A percentile compares a stretch with the other conserved stretches of the same genome.
Conservation (phyloP, 2,113 vertebrate species). For the Toxotes jaculatrix region DNA sequence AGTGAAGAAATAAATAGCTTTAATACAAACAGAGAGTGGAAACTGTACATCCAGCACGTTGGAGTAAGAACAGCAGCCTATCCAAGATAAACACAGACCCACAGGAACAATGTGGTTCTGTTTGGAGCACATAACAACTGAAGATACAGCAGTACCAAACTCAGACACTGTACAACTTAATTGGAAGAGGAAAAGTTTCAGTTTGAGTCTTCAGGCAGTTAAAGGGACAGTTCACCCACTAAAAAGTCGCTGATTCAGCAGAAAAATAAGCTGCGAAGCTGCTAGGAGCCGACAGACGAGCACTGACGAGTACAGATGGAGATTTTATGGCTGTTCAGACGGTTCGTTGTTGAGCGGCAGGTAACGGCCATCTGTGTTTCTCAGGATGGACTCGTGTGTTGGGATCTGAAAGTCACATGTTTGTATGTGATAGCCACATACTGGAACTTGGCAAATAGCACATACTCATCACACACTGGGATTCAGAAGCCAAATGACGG, state of each 20-base stretch:
- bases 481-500: background rate
- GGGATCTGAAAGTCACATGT: background rate
- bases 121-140: background rate
- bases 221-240: background rate
- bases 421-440: background rate
- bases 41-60: background rate
- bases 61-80: background rate
- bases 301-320: background rate
- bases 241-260: background rate
- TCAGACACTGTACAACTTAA: background rate
- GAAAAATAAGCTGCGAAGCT: background rate
- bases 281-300: background rate
- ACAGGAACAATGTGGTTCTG: background rate
- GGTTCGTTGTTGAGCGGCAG: too few relatives aligned
- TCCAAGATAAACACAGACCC: background rate
- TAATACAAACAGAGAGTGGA: conserved; percentile 37
- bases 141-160: background rate
- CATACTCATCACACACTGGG: too few relatives aligned
- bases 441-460: background rate
- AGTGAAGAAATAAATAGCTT: conserved; percentile 52
- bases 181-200: too few relatives aligned
- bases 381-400: background rate
- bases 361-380: too few relatives aligned
- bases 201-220: background rate
- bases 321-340: background rate